These are phyloP conservation scores for Thalassoma bifasciatum DNA, from an alignment of 2,113 vertebrate genomes.

Conservation along the genomic window DNA sequence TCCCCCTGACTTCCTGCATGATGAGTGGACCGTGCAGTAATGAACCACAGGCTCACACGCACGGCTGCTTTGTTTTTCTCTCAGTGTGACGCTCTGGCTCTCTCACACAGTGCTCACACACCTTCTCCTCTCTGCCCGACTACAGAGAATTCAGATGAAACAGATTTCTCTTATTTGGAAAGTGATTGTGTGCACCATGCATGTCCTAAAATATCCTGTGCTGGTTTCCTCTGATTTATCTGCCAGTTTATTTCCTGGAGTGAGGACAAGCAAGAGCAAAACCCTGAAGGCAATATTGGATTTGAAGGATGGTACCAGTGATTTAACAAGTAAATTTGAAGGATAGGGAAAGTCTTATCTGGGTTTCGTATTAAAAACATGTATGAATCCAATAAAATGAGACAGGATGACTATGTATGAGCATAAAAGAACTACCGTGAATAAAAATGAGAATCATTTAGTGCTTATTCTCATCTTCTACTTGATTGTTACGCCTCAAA, in stretches of 20 bases:
- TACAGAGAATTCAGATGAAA: not conserved
- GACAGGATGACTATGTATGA: too few relatives aligned
- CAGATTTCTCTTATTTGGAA: constrained; percentile 10
- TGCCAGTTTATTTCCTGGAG: constrained; percentile 6
- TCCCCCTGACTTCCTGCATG: constrained; percentile 53
- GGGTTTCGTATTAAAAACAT: not conserved
- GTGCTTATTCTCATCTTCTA: not conserved
- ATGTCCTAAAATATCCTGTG: constrained; percentile 11
- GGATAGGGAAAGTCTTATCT: not conserved
- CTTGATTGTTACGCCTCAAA: too few relatives aligned
- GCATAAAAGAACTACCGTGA: too few relatives aligned
- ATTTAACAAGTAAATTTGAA: not conserved
- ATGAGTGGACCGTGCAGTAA: constrained; percentile 61
- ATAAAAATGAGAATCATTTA: not conserved
- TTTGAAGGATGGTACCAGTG: not conserved
- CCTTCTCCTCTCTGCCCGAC: constrained; percentile 22
- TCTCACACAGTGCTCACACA: constrained; percentile 36
- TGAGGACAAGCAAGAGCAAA: not conserved
- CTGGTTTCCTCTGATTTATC: not conserved
- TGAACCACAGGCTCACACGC: constrained; percentile 58
- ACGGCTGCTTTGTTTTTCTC: constrained; percentile 65
- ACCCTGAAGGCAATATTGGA: not conserved
- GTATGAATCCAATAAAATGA: not conserved
- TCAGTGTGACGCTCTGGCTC: constrained; percentile 46
- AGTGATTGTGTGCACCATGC: not conserved